Percentiles rank a stretch among this genome's conserved stretches.
These are phyloP conservation scores for Troides oblongomaculatus DNA, from an alignment of 2,888 invertebrate genomes.

Conservation along the genomic window DNA sequence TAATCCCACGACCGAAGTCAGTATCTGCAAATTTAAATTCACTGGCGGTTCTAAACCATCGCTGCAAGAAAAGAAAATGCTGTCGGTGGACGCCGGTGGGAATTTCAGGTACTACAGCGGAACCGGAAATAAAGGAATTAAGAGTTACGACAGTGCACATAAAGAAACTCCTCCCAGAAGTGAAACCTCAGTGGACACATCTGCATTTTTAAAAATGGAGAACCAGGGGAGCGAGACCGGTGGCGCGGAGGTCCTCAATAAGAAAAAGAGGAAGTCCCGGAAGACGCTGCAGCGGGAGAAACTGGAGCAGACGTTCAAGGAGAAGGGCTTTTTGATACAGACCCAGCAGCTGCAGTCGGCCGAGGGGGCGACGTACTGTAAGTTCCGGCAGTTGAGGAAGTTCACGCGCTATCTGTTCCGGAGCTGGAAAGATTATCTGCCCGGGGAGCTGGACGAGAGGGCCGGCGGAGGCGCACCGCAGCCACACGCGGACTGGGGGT, in stretches of 20 bases:
- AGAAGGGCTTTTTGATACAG: slow-evolving; percentile 95
- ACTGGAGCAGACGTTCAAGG: slow-evolving; percentile 94
- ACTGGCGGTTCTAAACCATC: slow-evolving; percentile 94
- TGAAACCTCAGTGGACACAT: slow-evolving; percentile 40
- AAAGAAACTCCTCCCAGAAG: slow-evolving; percentile 83
- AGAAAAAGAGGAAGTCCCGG: slow-evolving; percentile 86
- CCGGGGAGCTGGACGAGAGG: slow-evolving; percentile 83
- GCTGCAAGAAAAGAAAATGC: slow-evolving; percentile 94
- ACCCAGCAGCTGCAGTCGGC: slow-evolving; percentile 96
- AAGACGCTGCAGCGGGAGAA: slow-evolving; percentile 93
- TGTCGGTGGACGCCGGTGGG: slow-evolving; percentile 93
- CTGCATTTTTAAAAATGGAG: slow-evolving; percentile 44
- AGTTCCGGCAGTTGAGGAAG: slow-evolving; percentile 93
- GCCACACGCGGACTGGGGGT: slow-evolving; percentile 51
- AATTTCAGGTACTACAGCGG: slow-evolving; percentile 93
- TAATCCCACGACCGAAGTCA: slow-evolving; percentile 90
- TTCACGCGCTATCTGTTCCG: slow-evolving; percentile 94
- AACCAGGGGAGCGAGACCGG: slow-evolving; percentile 37
- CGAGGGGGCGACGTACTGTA: slow-evolving; percentile 96
- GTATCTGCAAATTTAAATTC: slow-evolving; percentile 96
- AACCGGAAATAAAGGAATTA: slow-evolving; percentile 90
- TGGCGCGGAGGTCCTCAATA: slow-evolving; percentile 65
- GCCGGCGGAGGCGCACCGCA: slow-evolving; percentile 33
- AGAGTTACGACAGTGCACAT: slow-evolving; percentile 89
- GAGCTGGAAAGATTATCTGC: slow-evolving; percentile 96